Evolutionary conservation across 2,113 vertebrate genomes (phyloP), one percentile per base, ranked within the genome.

Genomic region (Albula glossodonta): DNA sequence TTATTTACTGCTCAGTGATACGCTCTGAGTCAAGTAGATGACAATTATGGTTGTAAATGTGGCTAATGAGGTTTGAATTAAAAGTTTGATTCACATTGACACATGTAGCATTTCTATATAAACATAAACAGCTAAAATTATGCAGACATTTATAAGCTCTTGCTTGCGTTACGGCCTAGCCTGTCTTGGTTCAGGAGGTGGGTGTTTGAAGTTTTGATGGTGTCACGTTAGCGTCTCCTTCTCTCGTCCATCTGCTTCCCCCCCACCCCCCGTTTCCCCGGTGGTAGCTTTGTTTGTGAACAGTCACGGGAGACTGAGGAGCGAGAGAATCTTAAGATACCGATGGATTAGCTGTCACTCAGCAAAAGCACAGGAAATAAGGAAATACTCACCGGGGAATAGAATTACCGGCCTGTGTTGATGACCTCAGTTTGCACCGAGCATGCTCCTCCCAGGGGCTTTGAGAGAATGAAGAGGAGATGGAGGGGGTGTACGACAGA

Each of bases 341-440:
- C 53, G 66, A 84, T 84, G 53, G 86, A 87, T 87, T 87, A 50
- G 79, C 78, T 82, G 86, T 84, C 86, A 84, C 78, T 57, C 51
- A 81, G 51, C 81, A 50, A 66, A 80, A 84, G 83, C 56, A 80
- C 49, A 22, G 9, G 22, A 81, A 57, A 84, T 81, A 81, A 49
- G n/a, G 83, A 87, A 56, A 87, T n/a, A 49, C 63, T 51, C 82
- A 57, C 86, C 50, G 22, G 52, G 81, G 86, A 83, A 79, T 83
- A 79, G 51, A 57, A 60, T 10, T 1, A 5, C 9, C n/a, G 1
- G 22, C n/a, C 70, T 10, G 8, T 22, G 31, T 1, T 74, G 70
- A 31, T 31, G 22, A 74, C 22, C n/a, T 74, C 31, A 74, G 22
- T 31, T 31, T 74, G 70, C 8, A 63, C n/a, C 41, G n/a, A 41